phyloP scores from a whole-genome alignment of 35 echinoderm and acorn worm genomes.

The Nesometra sesokonis region DNA sequence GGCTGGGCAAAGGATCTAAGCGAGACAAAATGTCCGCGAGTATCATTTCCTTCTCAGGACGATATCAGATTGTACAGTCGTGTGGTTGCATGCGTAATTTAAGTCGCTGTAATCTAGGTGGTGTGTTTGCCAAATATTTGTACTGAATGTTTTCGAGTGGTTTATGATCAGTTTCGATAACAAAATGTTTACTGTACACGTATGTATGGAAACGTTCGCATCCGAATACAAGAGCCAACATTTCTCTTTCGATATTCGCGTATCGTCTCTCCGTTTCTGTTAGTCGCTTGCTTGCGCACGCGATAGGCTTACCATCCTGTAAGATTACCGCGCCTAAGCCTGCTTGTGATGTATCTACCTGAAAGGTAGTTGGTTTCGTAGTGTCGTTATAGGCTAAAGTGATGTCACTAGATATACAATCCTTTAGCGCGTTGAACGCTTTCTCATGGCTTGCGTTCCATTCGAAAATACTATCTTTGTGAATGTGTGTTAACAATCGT shows the following conservation, averaged over 20 bases:
- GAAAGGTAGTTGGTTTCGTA: neutral
- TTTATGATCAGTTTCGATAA: neutral
- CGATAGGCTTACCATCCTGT: constrained; percentile 1
- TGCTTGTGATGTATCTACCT: constrained; percentile 19
- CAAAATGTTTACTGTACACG: constrained; percentile 18
- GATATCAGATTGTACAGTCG: constrained; percentile 15
- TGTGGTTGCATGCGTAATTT: constrained; percentile 39
- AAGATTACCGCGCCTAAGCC: constrained; percentile 12
- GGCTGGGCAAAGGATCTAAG: neutral
- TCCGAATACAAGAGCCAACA: no score
- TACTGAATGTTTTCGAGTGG: constrained; percentile 39
- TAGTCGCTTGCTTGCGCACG: constrained; percentile 7
- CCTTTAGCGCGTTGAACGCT: neutral
- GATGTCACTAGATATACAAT: neutral
- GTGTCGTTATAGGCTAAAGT: constrained; percentile 11
- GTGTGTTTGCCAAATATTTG: constrained; percentile 34
- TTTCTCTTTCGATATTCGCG: neutral
- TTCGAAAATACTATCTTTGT: neutral
- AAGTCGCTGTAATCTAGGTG: constrained; percentile 49
- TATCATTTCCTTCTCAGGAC: constrained; percentile 35
- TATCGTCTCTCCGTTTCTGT: constrained; percentile 20
- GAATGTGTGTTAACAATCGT: no score
- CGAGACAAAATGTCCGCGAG: constrained; percentile 46
- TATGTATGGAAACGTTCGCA: constrained; percentile 61
- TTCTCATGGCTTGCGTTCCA: constrained; percentile 3